phyloP scores from a whole-genome alignment of 2,797 vertebrate species.

The Hyperoplus immaculatus region DNA sequence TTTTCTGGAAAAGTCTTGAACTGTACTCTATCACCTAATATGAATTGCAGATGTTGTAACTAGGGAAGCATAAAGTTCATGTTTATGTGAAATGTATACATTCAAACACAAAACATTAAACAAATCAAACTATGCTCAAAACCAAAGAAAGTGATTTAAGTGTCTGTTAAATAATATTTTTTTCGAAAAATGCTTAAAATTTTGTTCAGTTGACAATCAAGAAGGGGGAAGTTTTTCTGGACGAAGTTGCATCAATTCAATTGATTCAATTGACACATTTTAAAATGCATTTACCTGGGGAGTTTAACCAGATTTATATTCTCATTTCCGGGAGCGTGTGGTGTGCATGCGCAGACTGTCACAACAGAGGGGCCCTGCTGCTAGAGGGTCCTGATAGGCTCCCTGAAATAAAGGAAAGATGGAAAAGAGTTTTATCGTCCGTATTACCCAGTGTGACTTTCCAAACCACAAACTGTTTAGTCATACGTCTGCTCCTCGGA shows the following conservation, averaged over 20 bases:
- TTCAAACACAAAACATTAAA: slow-evolving; percentile 49
- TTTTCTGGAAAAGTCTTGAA: slow-evolving; percentile 26
- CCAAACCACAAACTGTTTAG: slow-evolving; percentile 27
- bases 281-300: background rate
- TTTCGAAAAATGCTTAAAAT: background rate
- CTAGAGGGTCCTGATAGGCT: background rate
- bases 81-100: slow-evolving; percentile 42
- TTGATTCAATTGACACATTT: background rate
- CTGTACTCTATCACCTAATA: slow-evolving; percentile 16
- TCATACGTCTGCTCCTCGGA: slow-evolving; percentile 43
- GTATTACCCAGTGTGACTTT: slow-evolving; percentile 33
- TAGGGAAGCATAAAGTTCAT: slow-evolving; percentile 5
- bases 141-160: background rate
- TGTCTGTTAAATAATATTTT: background rate
- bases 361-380: background rate
- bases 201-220: background rate
- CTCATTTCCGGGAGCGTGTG: background rate
- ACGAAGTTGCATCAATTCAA: too few species aligned
- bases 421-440: slow-evolving; percentile 11
- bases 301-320: background rate
- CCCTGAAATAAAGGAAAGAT: slow-evolving; percentile 15
- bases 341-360: background rate
- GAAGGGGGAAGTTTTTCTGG: too few species aligned
- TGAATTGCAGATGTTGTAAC: slow-evolving; percentile 33
- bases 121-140: slow-evolving; percentile 13